Evolutionary conservation across 37 sponge, comb jelly and placozoan genomes (phyloP), one percentile per base, ranked within the genome.

Genomic region (Beroe ovata): DNA sequence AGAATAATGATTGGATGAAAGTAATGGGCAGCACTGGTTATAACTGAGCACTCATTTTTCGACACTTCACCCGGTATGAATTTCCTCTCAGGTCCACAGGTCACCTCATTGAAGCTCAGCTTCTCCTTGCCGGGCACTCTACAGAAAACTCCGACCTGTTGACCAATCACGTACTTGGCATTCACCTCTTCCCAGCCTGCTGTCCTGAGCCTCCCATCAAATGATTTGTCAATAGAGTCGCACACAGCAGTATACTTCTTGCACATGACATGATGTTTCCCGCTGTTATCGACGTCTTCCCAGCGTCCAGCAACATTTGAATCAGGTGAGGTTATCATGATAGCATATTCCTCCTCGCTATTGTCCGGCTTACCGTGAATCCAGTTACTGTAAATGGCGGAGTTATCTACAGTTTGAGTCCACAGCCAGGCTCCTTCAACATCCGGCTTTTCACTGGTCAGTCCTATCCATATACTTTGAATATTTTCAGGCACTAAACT

Each of bases 391-490:
- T 36, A 77, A 41, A 23, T 26, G 21, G 38, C 20, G 4, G 84
- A 77, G 28, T 16, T 40, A 29, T 77, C 84, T 26, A 42, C 84
- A 11, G 84, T 42, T 35, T 36, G 42, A 41, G 84, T 77, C 84
- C 84, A 77, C 0, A 21, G n/a, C 84, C 84, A 77, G 3, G 54
- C n/a, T 39, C 84, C 84, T 25, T 25, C 28, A 21, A 35, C 22
- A 6, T 77, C 84, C 1, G 84, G 84, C 28, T 36, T 36, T 23
- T 77, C 84, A 30, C 84, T 77, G 20, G 84, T 77, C 22, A 77
- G 25, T 6, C 84, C 84, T n/a, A 77, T 77, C 84, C 84, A 77
- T 1, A 42, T n/a, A 41, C 38, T 77, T 42, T 22, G 1, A 6
- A 77, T 29, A 47, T 47, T 11, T 47, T 47, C 11, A 47, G 54